Conservation (phyloP, 1,140 invertebrate genomes). For the Reticulitermes speratus region DNA sequence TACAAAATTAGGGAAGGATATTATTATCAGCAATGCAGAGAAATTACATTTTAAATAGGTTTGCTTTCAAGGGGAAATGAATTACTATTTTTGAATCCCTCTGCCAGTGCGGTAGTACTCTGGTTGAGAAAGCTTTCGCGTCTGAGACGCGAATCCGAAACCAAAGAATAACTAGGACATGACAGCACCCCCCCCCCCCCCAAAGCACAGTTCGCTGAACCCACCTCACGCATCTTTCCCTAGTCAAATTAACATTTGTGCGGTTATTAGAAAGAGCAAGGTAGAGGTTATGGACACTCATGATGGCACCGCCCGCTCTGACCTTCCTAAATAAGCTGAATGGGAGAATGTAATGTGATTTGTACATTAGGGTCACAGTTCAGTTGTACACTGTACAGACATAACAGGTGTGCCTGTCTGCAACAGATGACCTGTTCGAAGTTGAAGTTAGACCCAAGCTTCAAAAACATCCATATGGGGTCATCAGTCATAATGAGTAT, state of each 20-base stretch:
- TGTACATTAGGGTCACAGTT: background rate
- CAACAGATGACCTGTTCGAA: background rate
- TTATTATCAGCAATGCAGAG: too few relatives aligned
- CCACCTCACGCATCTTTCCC: background rate
- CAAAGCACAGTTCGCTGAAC: too few relatives aligned
- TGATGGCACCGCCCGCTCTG: background rate
- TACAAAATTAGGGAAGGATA: too few relatives aligned
- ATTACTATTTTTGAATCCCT: too few relatives aligned
- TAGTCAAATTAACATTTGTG: background rate
- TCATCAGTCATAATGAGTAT: too few relatives aligned
- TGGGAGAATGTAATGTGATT: background rate
- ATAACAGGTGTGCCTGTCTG: background rate
- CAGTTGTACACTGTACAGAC: background rate
- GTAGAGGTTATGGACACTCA: background rate
- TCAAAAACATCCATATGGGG: too few relatives aligned
- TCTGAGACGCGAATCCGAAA: background rate
- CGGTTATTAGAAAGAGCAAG: background rate
- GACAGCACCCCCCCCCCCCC: too few relatives aligned
- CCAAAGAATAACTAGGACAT: background rate
- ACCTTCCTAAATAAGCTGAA: background rate
- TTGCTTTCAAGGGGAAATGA: too few relatives aligned
- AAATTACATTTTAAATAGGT: too few relatives aligned
- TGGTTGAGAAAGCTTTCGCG: background rate
- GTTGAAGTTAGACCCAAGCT: background rate
- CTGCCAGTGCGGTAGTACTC: too few relatives aligned